Evolutionary conservation across 2,888 invertebrate genomes (phyloP).

Genomic region (Philopedon plagiatum): DNA sequence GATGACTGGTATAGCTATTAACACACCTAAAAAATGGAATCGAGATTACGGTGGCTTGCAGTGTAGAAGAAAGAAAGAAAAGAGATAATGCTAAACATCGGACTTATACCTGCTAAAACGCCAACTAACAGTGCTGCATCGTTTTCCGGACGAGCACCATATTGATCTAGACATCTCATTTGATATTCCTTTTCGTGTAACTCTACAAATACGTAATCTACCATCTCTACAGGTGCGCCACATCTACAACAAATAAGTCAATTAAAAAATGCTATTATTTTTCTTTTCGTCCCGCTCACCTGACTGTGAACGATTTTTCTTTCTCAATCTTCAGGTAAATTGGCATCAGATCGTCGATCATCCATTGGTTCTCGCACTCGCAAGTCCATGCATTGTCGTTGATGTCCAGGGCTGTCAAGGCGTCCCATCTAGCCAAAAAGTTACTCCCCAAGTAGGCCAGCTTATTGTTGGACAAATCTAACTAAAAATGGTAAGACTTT

Average conservation of each 20-base stretch:
- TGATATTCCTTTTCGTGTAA: constrained; percentile 72
- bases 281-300: constrained; percentile 12
- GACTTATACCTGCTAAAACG: constrained; percentile 74
- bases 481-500: constrained; percentile 69
- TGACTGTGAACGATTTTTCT: constrained; percentile 63
- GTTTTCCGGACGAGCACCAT: constrained; percentile 76
- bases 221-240: constrained; percentile 77
- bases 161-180: constrained; percentile 78
- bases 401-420: constrained; percentile 77
- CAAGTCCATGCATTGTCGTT: constrained; percentile 84
- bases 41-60: background rate
- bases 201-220: constrained; percentile 73
- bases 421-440: constrained; percentile 79
- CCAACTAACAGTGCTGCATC: constrained; percentile 81
- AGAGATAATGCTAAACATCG: background rate
- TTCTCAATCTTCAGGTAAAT: constrained; percentile 69
- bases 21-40: constrained; percentile 70
- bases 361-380: constrained; percentile 85
- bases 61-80: background rate
- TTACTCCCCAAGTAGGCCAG: constrained; percentile 77
- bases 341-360: constrained; percentile 77
- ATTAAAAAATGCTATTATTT: background rate
- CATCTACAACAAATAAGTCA: constrained; percentile 70
- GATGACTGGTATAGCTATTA: constrained; percentile 78
- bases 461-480: constrained; percentile 82